These are phyloP conservation scores for Polyploca ridens DNA, from an alignment of 2,888 invertebrate species.

Conservation along the genomic window DNA sequence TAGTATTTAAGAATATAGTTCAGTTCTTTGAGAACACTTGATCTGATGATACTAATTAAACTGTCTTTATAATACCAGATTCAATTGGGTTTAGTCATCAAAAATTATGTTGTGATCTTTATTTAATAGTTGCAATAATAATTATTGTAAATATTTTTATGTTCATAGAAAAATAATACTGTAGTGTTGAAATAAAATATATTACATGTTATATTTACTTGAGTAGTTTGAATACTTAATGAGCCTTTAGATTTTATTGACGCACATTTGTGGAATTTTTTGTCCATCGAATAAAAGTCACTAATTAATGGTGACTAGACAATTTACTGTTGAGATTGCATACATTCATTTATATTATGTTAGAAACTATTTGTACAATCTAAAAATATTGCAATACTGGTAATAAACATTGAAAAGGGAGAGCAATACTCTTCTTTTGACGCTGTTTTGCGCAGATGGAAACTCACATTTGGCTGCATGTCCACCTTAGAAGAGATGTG, in stretches of 20 bases:
- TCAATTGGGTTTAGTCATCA: constrained; percentile 22
- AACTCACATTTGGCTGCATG: too few relatives aligned
- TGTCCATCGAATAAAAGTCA: neutral
- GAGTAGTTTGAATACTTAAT: constrained; percentile 28
- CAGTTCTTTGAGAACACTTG: neutral
- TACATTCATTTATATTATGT: too few relatives aligned
- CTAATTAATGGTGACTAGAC: too few relatives aligned
- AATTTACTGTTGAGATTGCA: too few relatives aligned
- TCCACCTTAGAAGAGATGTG: too few relatives aligned
- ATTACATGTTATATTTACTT: constrained; percentile 68
- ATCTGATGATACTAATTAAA: neutral
- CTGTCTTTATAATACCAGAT: neutral
- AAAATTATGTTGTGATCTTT: constrained; percentile 66
- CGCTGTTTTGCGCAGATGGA: too few relatives aligned
- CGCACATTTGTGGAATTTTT: neutral
- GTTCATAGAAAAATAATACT: constrained; percentile 57
- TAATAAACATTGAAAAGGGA: too few relatives aligned
- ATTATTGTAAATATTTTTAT: constrained; percentile 66
- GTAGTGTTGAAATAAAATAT: constrained; percentile 74
- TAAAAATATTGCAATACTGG: too few relatives aligned
- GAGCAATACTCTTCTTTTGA: too few relatives aligned
- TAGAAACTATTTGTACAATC: too few relatives aligned
- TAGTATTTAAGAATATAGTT: neutral
- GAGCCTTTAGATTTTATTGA: too few relatives aligned
- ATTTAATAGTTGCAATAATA: constrained; percentile 66